These are phyloP conservation scores for Argentina silus DNA, from an alignment of 2,797 vertebrate species.

Conservation along the genomic window DNA sequence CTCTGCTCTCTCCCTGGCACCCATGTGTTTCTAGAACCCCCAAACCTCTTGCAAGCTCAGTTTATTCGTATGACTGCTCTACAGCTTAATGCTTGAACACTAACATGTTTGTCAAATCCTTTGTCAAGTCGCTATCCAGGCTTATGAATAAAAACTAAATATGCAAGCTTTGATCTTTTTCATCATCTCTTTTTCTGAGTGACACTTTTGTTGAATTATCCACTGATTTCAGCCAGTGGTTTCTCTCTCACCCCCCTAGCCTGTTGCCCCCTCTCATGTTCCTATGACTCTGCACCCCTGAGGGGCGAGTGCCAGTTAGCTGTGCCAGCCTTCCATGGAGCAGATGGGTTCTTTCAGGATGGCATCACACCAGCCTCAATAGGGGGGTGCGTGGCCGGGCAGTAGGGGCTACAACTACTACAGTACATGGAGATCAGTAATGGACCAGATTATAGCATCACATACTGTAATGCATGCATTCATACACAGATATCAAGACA, in stretches of 20 bases:
- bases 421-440: slow-evolving; percentile 54
- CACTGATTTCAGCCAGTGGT: no score
- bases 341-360: slow-evolving; percentile 70
- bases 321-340: slow-evolving; percentile 47
- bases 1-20: neutral
- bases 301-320: no score
- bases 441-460: slow-evolving; percentile 32
- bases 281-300: slow-evolving; percentile 1
- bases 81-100: neutral
- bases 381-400: slow-evolving; percentile 41
- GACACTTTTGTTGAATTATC: no score
- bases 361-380: slow-evolving; percentile 56
- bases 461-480: neutral
- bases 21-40: no score
- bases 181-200: no score
- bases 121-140: neutral
- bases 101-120: neutral
- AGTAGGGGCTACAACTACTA: slow-evolving; percentile 25
- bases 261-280: neutral
- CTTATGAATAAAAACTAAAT: neutral
- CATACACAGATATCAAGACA: slow-evolving; percentile 14
- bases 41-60: slow-evolving; percentile 22
- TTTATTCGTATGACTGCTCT: neutral
- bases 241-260: slow-evolving; percentile 18
- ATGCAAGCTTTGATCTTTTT: neutral